Base-by-base conservation (phyloP, 2,888 invertebrate species). In the Amphimallon solstitiale region DNA sequence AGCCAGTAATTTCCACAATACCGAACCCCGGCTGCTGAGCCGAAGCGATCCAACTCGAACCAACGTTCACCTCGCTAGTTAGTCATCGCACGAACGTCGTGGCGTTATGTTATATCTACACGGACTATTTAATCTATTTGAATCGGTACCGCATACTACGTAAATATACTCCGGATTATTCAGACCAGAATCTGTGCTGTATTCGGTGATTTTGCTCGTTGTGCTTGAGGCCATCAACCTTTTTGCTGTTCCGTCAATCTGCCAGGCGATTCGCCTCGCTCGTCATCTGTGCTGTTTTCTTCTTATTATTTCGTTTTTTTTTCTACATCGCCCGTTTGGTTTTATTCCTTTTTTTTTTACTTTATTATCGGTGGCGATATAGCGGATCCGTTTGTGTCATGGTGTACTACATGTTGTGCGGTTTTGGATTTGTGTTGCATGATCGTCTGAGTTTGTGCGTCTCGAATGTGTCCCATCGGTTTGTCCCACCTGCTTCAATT, bases 391-490 rank as follows among this genome's bases (percentile, higher is more conserved):
- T 21, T 21, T 46, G 46, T 46, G 46, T 46, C 46, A 46, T 46
- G 46, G n/a, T 46, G 19, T n/a, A n/a, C 15, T 46, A 46, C 46
- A 19, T 46, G 46, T 21, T 19, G 46, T 46, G 46, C 46, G 19
- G 17, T 19, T 46, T 21, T 10, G 46, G 46, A 46, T 46, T 46
- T 46, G 46, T 46, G 46, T 46, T 46, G 46, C 46, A 21, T 7
- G 46, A 46, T 19, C 21, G 21, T 19, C 46, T 17, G 46, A 46
- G 19, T 46, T 21, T 46, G 46, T 46, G 46, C n/a, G 1, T 5
- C 40, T 56, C 56, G 56, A 23, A 56, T 56, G 56, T 56, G 56
- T 56, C 56, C 56, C 21, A 56, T 56, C 40, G 56, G 38, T 29
- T 40, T 40, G 40, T 56, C 56, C 10, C 40, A 56, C 56, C 56